Percentiles rank a stretch among this genome's conserved stretches.
phyloP scores from a whole-genome alignment of 2,113 vertebrate genomes.

The Lepus americanus region DNA sequence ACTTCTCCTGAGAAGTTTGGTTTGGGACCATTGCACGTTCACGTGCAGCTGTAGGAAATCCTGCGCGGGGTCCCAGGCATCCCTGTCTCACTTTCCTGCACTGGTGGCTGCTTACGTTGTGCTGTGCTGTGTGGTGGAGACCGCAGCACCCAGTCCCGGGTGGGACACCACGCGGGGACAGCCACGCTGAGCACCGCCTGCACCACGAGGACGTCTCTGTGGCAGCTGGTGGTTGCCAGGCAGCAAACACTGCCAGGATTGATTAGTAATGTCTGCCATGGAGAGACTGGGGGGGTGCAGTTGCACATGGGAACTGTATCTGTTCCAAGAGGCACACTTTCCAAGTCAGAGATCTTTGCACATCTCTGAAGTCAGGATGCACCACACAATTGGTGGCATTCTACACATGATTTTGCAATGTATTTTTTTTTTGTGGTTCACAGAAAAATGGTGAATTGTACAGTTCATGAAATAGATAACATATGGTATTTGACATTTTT shows the following conservation, averaged over 20 bases:
- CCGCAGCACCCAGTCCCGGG: too few relatives aligned
- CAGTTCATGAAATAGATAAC: background rate
- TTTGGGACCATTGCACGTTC: too few relatives aligned
- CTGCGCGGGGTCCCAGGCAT: too few relatives aligned
- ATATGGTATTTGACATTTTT: background rate
- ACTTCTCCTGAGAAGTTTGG: too few relatives aligned
- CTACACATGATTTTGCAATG: background rate
- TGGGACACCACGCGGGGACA: too few relatives aligned
- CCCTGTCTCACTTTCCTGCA: too few relatives aligned
- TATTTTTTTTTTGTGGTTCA: conserved; percentile 14
- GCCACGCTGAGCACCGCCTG: too few relatives aligned
- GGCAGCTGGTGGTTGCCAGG: background rate
- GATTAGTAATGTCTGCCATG: background rate
- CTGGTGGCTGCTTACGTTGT: too few relatives aligned
- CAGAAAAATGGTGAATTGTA: background rate
- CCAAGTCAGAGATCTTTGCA: background rate
- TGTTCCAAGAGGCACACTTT: background rate
- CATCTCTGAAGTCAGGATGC: background rate
- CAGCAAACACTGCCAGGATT: background rate
- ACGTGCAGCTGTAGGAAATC: too few relatives aligned
- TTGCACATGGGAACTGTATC: background rate
- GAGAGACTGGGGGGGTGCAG: background rate
- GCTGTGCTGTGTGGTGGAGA: too few relatives aligned
- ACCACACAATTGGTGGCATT: background rate
- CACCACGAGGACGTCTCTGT: too few relatives aligned